These are phyloP conservation scores for Emys orbicularis DNA, from an alignment of 2,797 vertebrate species.

Conservation along the genomic window DNA sequence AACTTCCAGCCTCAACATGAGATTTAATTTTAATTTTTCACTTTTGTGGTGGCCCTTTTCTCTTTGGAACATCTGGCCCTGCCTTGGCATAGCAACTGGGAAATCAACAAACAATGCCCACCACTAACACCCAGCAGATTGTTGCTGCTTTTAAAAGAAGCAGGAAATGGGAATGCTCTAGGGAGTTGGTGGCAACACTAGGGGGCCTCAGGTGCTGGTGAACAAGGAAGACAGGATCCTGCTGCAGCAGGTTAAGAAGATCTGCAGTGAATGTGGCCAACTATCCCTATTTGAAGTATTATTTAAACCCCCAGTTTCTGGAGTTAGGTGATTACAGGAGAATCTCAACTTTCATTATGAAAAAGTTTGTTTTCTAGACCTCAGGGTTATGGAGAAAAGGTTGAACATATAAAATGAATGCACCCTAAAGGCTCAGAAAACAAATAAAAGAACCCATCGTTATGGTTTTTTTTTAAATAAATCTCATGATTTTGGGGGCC, in stretches of 20 bases:
- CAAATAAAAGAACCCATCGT: not conserved
- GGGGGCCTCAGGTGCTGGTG: not conserved
- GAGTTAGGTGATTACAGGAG: not conserved
- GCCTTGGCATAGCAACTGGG: too few relatives aligned
- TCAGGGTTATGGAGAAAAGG: not conserved
- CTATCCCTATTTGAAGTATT: not conserved
- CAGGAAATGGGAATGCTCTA: not conserved
- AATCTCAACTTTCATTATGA: not conserved
- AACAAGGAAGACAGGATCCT: not conserved
- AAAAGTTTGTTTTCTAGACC: not conserved
- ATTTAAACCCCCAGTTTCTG: not conserved
- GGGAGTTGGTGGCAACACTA: fast-evolving
- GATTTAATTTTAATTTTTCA: too few relatives aligned
- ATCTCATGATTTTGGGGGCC: not conserved
- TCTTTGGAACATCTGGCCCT: too few relatives aligned
- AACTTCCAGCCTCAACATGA: too few relatives aligned
- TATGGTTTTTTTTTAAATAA: not conserved
- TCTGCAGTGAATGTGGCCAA: not conserved
- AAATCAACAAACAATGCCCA: too few relatives aligned
- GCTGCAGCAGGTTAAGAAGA: not conserved
- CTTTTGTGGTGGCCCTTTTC: too few relatives aligned
- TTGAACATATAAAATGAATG: not conserved
- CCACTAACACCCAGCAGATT: too few relatives aligned
- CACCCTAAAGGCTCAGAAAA: not conserved
- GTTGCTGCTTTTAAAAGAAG: not conserved